Evolutionary conservation across 2,888 invertebrate species (phyloP).

Genomic region (Molanna angustata): DNA sequence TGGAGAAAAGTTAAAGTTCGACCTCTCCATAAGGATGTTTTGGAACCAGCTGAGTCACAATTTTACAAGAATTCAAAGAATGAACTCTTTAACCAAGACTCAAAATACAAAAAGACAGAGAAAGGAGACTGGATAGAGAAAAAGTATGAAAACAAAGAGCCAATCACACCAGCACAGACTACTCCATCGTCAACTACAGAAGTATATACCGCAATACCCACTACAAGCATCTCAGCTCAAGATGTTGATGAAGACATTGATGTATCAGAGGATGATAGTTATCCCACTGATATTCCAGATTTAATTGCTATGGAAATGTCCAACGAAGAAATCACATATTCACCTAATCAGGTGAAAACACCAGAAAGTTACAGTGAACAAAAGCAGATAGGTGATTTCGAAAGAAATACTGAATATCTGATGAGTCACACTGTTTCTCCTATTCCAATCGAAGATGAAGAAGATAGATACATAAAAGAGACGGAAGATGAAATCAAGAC

Average conservation of each 20-base stretch:
- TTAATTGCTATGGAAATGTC: conserved; percentile 43
- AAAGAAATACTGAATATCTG: conserved; percentile 34
- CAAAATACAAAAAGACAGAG: conserved; percentile 38
- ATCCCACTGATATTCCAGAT: conserved; percentile 46
- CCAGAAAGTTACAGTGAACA: conserved; percentile 29
- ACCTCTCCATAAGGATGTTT: conserved; percentile 57
- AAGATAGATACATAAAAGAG: conserved; percentile 37
- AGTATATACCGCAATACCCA: background rate
- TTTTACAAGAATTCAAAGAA: conserved; percentile 59
- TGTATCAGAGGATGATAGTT: conserved; percentile 50
- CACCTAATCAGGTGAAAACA: conserved; percentile 4
- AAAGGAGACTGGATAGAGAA: background rate
- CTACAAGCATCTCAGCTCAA: conserved; percentile 7
- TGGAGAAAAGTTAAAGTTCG: conserved; percentile 72
- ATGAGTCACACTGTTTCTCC: conserved; percentile 43
- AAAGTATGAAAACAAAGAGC: background rate
- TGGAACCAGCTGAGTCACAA: conserved; percentile 80
- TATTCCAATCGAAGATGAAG: conserved; percentile 45
- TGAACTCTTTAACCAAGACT: conserved; percentile 40
- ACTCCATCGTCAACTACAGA: conserved; percentile 29
- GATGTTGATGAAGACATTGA: conserved; percentile 23
- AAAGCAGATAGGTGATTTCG: conserved; percentile 36
- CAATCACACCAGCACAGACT: conserved; percentile 33
- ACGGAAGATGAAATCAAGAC: conserved; percentile 12
- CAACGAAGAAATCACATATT: conserved; percentile 37